Percentiles rank a stretch among this genome's conserved stretches.
These are phyloP conservation scores for Dioctria linearis DNA, from an alignment of 2,888 invertebrate genomes.

Conservation along the genomic window DNA sequence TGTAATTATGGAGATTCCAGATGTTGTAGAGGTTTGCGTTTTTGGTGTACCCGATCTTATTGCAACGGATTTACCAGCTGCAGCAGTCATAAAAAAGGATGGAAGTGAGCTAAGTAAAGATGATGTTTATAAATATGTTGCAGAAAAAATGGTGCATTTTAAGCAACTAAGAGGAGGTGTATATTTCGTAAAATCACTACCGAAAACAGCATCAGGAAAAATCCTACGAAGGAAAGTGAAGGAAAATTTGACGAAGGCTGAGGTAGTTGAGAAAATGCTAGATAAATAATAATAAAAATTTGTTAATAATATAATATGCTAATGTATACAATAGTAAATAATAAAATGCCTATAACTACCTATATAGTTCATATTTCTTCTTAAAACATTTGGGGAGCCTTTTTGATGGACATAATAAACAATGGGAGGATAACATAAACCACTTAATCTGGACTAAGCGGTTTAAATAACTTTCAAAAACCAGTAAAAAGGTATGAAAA, in stretches of 20 bases:
- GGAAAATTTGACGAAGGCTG: slow-evolving; percentile 60
- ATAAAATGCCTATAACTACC: too few relatives aligned
- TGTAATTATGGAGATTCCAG: slow-evolving; percentile 65
- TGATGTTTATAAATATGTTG: slow-evolving; percentile 66
- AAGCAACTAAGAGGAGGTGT: slow-evolving; percentile 68
- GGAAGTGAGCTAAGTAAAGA: slow-evolving; percentile 64
- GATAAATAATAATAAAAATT: background rate
- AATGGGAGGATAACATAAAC: too few relatives aligned
- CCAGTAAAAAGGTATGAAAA: too few relatives aligned
- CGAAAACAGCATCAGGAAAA: slow-evolving; percentile 67
- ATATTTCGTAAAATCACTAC: slow-evolving; percentile 65
- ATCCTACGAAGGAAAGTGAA: slow-evolving; percentile 64
- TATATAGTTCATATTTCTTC: too few relatives aligned
- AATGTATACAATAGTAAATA: too few relatives aligned
- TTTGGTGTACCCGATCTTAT: slow-evolving; percentile 67
- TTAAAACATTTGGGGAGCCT: too few relatives aligned
- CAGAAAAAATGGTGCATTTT: slow-evolving; percentile 63
- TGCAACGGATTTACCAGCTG: slow-evolving; percentile 67
- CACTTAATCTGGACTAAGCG: too few relatives aligned
- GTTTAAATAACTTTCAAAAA: too few relatives aligned
- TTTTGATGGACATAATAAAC: too few relatives aligned
- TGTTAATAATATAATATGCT: too few relatives aligned
- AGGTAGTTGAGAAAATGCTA: background rate
- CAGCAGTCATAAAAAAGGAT: slow-evolving; percentile 64
- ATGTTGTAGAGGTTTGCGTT: slow-evolving; percentile 66